Evolutionary conservation across 2,113 vertebrate species (phyloP).

Genomic region (Lipophrys pholis): DNA sequence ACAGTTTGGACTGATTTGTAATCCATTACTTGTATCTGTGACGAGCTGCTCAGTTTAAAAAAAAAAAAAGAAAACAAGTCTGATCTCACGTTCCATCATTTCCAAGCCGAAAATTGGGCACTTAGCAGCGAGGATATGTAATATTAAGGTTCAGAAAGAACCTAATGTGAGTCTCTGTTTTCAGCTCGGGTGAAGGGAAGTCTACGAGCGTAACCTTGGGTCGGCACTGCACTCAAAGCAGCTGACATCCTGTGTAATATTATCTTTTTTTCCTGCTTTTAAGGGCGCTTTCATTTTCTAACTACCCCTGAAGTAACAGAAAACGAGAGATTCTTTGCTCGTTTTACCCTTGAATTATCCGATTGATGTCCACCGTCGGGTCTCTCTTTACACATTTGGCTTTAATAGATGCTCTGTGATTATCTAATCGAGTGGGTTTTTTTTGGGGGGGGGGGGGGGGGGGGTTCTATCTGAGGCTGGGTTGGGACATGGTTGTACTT

Average conservation of each 20-base stretch:
- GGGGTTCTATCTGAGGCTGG: slow-evolving; percentile 4
- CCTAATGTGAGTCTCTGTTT: slow-evolving; percentile 33
- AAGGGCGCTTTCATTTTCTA: slow-evolving; percentile 28
- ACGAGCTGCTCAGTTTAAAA: too few species aligned
- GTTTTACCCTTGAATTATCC: slow-evolving; percentile 45
- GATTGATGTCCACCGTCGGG: slow-evolving; percentile 38
- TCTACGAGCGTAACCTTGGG: slow-evolving; percentile 41
- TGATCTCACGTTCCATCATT: slow-evolving; percentile 19
- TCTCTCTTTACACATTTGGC: slow-evolving; percentile 29
- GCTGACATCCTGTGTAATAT: slow-evolving; percentile 25
- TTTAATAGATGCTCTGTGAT: slow-evolving; percentile 31
- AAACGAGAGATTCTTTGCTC: slow-evolving; percentile 15
- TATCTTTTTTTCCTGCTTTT: slow-evolving; percentile 44
- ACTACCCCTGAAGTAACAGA: slow-evolving; percentile 8
- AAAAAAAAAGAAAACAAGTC: too few species aligned
- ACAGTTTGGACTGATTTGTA: too few species aligned
- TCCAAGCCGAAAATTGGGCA: slow-evolving; percentile 23
- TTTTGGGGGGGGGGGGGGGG: too few species aligned
- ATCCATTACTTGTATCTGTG: too few species aligned
- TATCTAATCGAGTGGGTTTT: slow-evolving; percentile 24
- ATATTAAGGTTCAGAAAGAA: slow-evolving; percentile 36
- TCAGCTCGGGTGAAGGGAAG: slow-evolving; percentile 24
- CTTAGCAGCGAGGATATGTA: slow-evolving; percentile 21
- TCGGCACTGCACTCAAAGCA: slow-evolving; percentile 28
- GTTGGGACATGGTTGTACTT: slow-evolving; percentile 16